phyloP scores from a whole-genome alignment of 2,888 invertebrate species.

The Trachelus tabidus region DNA sequence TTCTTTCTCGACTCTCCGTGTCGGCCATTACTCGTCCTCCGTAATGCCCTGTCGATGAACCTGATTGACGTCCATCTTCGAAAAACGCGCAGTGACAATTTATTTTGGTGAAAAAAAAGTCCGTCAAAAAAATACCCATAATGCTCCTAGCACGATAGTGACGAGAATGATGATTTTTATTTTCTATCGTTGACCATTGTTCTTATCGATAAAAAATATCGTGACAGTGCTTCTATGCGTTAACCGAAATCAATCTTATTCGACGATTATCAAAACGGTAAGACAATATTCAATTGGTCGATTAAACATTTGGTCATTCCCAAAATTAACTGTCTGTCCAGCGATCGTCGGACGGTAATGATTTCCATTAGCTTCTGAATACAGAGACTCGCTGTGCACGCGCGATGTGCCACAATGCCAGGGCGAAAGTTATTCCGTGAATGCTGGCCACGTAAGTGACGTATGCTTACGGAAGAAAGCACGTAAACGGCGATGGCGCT shows the following conservation, averaged over 20 bases:
- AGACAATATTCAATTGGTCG: not conserved
- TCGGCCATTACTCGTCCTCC: not conserved
- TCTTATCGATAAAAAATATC: not conserved
- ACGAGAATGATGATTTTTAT: not conserved
- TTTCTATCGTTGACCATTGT: not conserved
- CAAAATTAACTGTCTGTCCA: not conserved
- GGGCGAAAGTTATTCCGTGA: constrained; percentile 4
- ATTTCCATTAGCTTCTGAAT: not conserved
- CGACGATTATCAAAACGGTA: not conserved
- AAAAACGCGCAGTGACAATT: not conserved
- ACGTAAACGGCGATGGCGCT: not conserved
- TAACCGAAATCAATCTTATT: not conserved
- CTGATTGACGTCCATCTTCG: not conserved
- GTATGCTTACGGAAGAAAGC: constrained; percentile 17
- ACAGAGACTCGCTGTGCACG: not conserved
- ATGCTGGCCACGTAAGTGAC: constrained; percentile 3
- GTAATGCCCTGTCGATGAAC: not conserved
- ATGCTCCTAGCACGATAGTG: not conserved
- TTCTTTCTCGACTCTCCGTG: not conserved
- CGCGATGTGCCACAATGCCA: not conserved
- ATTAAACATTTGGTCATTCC: not conserved
- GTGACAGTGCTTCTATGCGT: not conserved
- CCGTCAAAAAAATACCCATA: not conserved
- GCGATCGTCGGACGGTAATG: not conserved
- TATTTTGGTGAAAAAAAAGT: not conserved